Percentiles rank a stretch among this genome's conserved stretches.
phyloP scores from a whole-genome alignment of 2,113 vertebrate species.

The Perognathus longimembris region DNA sequence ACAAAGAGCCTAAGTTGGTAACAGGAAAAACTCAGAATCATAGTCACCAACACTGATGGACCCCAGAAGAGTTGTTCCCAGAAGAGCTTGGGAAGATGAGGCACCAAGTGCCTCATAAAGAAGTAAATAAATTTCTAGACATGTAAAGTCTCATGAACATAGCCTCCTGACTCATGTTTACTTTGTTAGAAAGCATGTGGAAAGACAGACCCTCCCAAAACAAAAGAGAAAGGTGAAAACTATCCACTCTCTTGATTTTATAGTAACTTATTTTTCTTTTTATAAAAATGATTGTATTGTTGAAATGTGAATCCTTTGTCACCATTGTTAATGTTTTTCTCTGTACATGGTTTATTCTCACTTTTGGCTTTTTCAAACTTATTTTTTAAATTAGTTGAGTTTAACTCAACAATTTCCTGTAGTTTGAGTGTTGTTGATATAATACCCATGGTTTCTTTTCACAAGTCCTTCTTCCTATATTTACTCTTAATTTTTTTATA shows the following conservation, averaged over 20 bases:
- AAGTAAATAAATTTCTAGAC: constrained; percentile 45
- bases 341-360: not conserved
- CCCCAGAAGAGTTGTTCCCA: no score
- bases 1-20: not conserved
- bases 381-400: not conserved
- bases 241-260: not conserved
- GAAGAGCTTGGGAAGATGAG: not conserved
- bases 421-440: not conserved
- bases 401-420: not conserved
- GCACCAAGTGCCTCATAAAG: not conserved
- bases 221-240: constrained; percentile 6
- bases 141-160: not conserved
- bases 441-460: not conserved
- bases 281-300: not conserved
- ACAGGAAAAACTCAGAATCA: not conserved
- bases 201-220: not conserved
- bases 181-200: constrained; percentile 38
- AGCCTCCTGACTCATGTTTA: constrained; percentile 25
- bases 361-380: not conserved
- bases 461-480: not conserved
- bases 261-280: not conserved
- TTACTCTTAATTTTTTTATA: not conserved
- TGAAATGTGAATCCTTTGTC: not conserved
- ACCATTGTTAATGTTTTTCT: not conserved
- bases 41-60: not conserved